These are phyloP conservation scores for Fregetta grallaria DNA, from an alignment of 2,113 vertebrate species.

Conservation along the genomic window DNA sequence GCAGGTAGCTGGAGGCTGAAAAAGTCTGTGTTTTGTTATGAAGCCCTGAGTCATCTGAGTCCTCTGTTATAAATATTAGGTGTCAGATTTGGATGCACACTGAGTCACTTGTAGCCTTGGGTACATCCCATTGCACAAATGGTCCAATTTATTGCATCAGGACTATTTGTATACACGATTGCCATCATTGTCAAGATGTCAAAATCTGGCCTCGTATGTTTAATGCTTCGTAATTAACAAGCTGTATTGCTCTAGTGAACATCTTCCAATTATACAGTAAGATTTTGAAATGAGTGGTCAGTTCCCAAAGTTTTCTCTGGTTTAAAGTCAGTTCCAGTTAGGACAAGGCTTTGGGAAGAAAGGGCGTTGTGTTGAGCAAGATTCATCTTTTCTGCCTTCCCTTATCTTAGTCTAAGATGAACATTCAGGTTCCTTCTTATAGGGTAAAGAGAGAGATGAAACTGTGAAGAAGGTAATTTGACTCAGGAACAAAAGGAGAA, in stretches of 20 bases:
- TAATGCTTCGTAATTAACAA: constrained; percentile 18
- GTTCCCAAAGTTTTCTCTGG: not conserved
- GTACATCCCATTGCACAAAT: not conserved
- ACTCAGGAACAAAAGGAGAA: no score
- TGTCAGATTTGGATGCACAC: constrained; percentile 10
- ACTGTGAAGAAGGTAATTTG: not conserved
- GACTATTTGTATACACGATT: constrained; percentile 25
- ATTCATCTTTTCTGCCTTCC: not conserved
- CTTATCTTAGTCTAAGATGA: not conserved
- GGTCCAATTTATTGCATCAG: not conserved
- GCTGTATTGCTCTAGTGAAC: not conserved
- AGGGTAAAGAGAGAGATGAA: not conserved
- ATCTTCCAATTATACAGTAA: not conserved
- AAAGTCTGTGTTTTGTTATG: not conserved
- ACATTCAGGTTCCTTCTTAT: not conserved
- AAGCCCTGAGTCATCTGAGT: constrained; percentile 27
- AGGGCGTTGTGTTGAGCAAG: rapidly evolving
- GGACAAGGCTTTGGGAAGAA: not conserved
- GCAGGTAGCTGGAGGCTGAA: constrained; percentile 19
- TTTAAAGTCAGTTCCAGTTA: not conserved
- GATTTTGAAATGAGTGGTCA: not conserved
- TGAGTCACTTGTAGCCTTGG: constrained; percentile 13
- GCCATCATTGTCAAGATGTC: not conserved
- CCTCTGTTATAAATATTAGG: constrained; percentile 18
- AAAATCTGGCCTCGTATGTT: not conserved